Evolutionary conservation across 2,797 vertebrate genomes (phyloP).

Genomic region (Myripristis murdjan): DNA sequence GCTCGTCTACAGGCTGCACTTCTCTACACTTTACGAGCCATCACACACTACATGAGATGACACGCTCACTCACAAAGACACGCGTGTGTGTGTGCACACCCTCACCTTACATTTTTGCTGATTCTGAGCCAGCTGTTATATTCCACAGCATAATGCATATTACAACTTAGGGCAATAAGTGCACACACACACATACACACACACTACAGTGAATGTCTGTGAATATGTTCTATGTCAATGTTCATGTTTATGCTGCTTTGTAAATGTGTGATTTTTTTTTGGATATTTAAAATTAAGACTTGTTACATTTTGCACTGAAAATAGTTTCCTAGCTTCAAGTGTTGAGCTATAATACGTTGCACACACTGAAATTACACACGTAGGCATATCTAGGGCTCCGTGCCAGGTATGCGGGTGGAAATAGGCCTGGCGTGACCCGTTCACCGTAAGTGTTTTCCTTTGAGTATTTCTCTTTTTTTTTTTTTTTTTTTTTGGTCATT

Average conservation of each 20-base stretch:
- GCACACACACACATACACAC: conserved; percentile 22
- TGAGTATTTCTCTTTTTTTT: conserved; percentile 8
- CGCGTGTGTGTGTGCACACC: background rate
- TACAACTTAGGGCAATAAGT: conserved; percentile 14
- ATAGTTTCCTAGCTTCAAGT: conserved; percentile 35
- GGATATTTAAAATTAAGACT: conserved; percentile 60
- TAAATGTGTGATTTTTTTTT: conserved; percentile 33
- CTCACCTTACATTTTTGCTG: conserved; percentile 32
- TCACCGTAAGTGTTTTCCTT: conserved; percentile 30
- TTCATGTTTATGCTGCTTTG: conserved; percentile 72
- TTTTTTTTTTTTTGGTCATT: no score
- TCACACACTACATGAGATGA: conserved; percentile 89
- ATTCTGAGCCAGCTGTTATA: conserved; percentile 76
- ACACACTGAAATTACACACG: conserved; percentile 17
- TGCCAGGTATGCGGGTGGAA: background rate
- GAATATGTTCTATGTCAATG: conserved; percentile 69
- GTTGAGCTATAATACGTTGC: conserved; percentile 50
- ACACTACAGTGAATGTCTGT: conserved; percentile 64
- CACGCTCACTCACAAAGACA: background rate
- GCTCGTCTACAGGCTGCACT: conserved; percentile 86
- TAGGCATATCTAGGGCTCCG: conserved; percentile 12
- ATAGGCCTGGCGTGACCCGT: conserved; percentile 1
- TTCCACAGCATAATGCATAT: conserved; percentile 32
- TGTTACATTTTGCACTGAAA: conserved; percentile 74
- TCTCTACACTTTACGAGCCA: conserved; percentile 85